These are phyloP conservation scores for Cottoperca gobio DNA, from an alignment of 2,797 vertebrate species.

Conservation along the genomic window DNA sequence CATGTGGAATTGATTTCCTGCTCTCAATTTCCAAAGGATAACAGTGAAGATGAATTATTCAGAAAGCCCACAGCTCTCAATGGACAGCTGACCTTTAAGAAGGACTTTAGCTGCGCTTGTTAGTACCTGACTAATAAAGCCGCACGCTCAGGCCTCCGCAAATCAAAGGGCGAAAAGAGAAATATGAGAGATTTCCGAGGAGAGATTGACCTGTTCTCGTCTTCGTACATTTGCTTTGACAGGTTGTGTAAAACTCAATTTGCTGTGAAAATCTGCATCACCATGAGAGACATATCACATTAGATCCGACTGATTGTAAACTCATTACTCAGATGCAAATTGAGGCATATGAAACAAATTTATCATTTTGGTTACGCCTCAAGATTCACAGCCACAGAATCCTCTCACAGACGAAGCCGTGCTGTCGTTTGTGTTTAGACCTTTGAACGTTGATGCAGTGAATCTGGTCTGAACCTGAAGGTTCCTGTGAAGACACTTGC, in stretches of 20 bases:
- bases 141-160: conserved; percentile 5
- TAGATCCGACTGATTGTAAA: conserved; percentile 39
- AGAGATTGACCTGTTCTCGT: neutral
- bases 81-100: conserved; percentile 69
- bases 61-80: conserved; percentile 55
- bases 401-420: neutral
- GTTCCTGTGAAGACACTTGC: neutral
- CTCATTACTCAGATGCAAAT: conserved; percentile 35
- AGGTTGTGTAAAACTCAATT: conserved; percentile 48
- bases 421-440: conserved; percentile 38
- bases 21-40: conserved; percentile 63
- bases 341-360: conserved; percentile 40
- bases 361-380: conserved; percentile 26
- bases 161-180: conserved; percentile 36
- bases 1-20: conserved; percentile 70
- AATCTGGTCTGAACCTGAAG: neutral
- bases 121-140: conserved; percentile 58
- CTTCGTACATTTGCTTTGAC: conserved; percentile 10
- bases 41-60: conserved; percentile 73
- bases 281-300: conserved; percentile 30
- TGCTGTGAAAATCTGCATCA: conserved; percentile 30
- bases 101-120: conserved; percentile 64
- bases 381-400: neutral
- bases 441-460: conserved; percentile 23
- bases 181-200: conserved; percentile 29